phyloP scores from a whole-genome alignment of 2,888 invertebrate genomes.

The Epirrhoe tristata region DNA sequence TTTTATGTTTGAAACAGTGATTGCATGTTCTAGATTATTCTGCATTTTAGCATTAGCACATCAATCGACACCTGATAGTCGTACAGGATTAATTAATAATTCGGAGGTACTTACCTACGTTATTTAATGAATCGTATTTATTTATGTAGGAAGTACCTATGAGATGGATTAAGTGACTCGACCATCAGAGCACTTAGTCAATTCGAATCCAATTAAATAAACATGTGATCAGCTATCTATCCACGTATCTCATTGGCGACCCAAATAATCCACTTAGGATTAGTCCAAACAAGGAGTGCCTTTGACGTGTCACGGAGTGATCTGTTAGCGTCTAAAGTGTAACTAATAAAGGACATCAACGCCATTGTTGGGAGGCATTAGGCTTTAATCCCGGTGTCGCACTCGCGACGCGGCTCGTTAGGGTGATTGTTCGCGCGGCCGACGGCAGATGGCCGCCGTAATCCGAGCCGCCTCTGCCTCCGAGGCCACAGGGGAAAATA shows the following conservation, averaged over 20 bases:
- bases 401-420: slow-evolving; percentile 76
- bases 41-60: too few species aligned
- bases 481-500: slow-evolving; percentile 60
- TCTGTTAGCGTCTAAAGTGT: slow-evolving; percentile 80
- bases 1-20: too few species aligned
- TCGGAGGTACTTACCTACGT: too few species aligned
- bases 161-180: slow-evolving; percentile 30
- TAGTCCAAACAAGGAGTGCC: slow-evolving; percentile 79
- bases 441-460: slow-evolving; percentile 80
- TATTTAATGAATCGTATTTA: too few species aligned
- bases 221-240: slow-evolving; percentile 53
- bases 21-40: too few species aligned
- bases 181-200: slow-evolving; percentile 40
- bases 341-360: slow-evolving; percentile 74
- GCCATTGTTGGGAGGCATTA: slow-evolving; percentile 81
- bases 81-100: too few species aligned
- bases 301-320: slow-evolving; percentile 76
- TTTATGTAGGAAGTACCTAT: slow-evolving; percentile 4
- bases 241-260: slow-evolving; percentile 52
- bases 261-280: slow-evolving; percentile 81
- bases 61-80: too few species aligned
- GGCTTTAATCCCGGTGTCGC: slow-evolving; percentile 80
- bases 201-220: slow-evolving; percentile 58
- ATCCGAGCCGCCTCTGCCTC: slow-evolving; percentile 70
- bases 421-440: slow-evolving; percentile 79